These are phyloP conservation scores for Rhinogobio ventralis DNA, from an alignment of 2,797 vertebrate genomes.

Conservation along the genomic window DNA sequence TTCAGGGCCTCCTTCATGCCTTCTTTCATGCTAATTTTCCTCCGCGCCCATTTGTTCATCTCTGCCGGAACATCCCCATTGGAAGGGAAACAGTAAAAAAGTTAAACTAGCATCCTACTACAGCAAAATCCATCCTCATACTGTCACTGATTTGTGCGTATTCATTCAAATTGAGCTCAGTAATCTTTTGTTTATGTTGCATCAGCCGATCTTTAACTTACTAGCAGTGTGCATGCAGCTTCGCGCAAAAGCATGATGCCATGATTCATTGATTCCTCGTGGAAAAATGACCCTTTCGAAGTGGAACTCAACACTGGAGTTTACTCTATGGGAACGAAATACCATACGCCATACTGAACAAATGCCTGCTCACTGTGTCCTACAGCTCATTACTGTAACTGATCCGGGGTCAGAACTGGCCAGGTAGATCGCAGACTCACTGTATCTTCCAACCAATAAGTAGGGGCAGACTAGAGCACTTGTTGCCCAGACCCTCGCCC, in stretches of 20 bases:
- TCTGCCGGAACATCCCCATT: conserved; percentile 27
- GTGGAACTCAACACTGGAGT: background rate
- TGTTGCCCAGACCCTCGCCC: background rate
- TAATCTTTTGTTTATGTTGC: background rate
- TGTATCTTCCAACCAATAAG: background rate
- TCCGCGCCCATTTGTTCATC: conserved; percentile 40
- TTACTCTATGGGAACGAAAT: background rate
- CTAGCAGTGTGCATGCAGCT: background rate
- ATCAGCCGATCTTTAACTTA: background rate
- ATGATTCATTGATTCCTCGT: background rate
- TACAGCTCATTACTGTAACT: background rate
- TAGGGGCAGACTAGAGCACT: background rate
- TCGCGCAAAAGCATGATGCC: background rate
- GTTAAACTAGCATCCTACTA: background rate
- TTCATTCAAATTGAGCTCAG: background rate
- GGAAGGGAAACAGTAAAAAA: conserved; percentile 8
- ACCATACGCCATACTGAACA: background rate
- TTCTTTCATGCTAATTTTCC: conserved; percentile 43
- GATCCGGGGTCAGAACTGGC: background rate
- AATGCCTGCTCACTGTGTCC: background rate
- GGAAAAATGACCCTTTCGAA: background rate
- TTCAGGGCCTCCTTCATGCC: conserved; percentile 28
- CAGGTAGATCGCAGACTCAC: background rate
- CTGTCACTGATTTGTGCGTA: background rate
- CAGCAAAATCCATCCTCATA: background rate